Percentiles rank a stretch among this genome's conserved stretches.
Conservation (phyloP, 2,113 vertebrate species). For the Alaudala cheleensis region DNA sequence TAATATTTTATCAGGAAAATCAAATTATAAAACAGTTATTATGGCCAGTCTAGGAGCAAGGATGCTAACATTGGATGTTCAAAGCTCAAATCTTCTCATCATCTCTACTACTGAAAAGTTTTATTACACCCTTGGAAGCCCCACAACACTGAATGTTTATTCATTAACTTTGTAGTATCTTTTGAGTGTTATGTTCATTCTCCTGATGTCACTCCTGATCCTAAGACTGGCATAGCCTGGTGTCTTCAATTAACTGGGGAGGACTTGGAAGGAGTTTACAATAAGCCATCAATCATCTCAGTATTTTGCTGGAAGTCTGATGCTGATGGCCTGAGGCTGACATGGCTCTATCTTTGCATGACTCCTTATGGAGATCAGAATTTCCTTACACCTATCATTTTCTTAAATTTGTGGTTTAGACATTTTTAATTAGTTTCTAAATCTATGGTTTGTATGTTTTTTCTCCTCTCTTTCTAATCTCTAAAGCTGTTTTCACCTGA, state of each 20-base stretch:
- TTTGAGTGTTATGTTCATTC: not conserved
- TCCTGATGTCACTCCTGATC: not conserved
- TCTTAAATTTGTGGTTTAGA: not conserved
- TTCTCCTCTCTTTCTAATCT: not conserved
- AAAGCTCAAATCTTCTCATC: not conserved
- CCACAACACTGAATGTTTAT: not conserved
- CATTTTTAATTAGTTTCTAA: not conserved
- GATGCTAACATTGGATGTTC: not conserved
- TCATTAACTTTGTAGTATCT: not conserved
- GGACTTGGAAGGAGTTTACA: not conserved
- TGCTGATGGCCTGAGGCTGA: not conserved
- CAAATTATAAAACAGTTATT: not conserved
- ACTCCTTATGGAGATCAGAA: not conserved
- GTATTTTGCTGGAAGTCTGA: not conserved
- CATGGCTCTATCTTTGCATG: not conserved
- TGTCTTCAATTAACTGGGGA: not conserved
- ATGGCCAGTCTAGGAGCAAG: not conserved
- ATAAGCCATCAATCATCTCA: not conserved
- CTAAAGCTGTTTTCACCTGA: not conserved
- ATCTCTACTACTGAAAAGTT: not conserved
- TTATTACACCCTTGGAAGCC: not conserved
- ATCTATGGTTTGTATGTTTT: not conserved
- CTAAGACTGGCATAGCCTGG: not conserved
- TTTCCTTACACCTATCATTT: not conserved
- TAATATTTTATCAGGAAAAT: not conserved